These are phyloP conservation scores for Eutrigla gurnardus DNA, from an alignment of 2,797 vertebrate species.

Conservation along the genomic window DNA sequence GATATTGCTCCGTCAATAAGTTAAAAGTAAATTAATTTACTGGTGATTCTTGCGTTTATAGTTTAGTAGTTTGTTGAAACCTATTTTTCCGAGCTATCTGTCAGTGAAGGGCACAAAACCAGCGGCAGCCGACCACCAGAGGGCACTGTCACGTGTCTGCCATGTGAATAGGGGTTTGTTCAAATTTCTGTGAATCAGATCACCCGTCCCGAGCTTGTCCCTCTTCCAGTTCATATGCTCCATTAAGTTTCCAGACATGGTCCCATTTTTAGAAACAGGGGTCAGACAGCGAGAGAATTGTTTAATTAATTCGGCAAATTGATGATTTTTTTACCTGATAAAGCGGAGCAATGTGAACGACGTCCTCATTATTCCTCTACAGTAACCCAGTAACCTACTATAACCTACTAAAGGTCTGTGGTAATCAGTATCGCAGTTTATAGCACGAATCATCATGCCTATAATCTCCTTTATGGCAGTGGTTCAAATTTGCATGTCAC, in stretches of 20 bases:
- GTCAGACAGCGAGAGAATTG: neutral
- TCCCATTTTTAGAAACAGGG: neutral
- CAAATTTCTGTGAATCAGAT: constrained; percentile 23
- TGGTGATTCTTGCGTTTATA: neutral
- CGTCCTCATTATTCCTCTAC: too few relatives aligned
- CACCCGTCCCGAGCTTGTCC: neutral
- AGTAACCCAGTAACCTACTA: too few relatives aligned
- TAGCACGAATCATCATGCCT: neutral
- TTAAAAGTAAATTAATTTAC: accelerated
- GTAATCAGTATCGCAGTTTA: neutral
- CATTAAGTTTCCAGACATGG: constrained; percentile 27
- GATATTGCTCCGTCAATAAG: accelerated
- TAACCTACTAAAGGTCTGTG: neutral
- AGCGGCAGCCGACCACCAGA: neutral
- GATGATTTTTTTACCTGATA: neutral
- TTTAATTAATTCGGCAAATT: neutral
- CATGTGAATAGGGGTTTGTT: constrained; percentile 13
- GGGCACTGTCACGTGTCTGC: neutral
- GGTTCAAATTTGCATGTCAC: neutral
- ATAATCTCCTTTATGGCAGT: neutral
- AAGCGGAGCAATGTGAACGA: neutral
- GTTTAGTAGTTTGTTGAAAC: too few relatives aligned
- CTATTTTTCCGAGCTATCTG: neutral
- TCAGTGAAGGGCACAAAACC: constrained; percentile 6
- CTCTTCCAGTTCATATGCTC: constrained; percentile 19